Evolutionary conservation across 2,113 vertebrate genomes (phyloP), one percentile per base, ranked within the genome.

Genomic region (Anoplopoma fimbria): DNA sequence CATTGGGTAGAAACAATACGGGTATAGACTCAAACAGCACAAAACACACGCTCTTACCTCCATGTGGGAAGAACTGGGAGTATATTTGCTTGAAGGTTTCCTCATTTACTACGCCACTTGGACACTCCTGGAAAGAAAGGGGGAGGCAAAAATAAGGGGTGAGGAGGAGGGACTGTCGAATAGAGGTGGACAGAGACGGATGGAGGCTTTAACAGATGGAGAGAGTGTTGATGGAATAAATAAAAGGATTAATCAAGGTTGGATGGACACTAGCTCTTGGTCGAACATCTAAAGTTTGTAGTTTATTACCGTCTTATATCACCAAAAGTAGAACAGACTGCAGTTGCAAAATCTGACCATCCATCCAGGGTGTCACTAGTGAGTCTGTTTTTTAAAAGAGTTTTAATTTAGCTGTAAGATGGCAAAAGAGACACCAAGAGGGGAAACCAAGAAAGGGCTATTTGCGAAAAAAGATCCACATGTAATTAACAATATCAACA

Each of bases 51-150:
- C 64, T 53, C n/a, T 29, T 89, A 99, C 98, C 98, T 95, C 98
- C 98, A 12, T 99, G 98, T 89, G 98, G 98, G 88, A 99, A 99
- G 90, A 99, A 99, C 92, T 99, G 97, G 38, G 98, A 96, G 72
- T 99, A 99, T 89, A 99, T 99, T 91, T 99, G 97, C 91, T 99
- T 99, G 93, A 99, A 99, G 0, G 97, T 99, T 21, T 99, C 97
- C 89, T 99, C 98, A 51, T 97, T 98, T 86, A 99, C 98, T 40
- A 96, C 92, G 0, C 98, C 98, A 57, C 97, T 97, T 85, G 98
- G 98, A 87, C 98, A 99, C 89, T 99, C 98, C 98, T 99, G 88
- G 55, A 83, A 63, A 69, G 13, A 87, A 6, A 74, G n/a, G 62
- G 38, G 23, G 29, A 31, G 51, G 69, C 9, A 68, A 13, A 42